phyloP scores from a whole-genome alignment of 2,113 vertebrate genomes.

The Cariama cristata region DNA sequence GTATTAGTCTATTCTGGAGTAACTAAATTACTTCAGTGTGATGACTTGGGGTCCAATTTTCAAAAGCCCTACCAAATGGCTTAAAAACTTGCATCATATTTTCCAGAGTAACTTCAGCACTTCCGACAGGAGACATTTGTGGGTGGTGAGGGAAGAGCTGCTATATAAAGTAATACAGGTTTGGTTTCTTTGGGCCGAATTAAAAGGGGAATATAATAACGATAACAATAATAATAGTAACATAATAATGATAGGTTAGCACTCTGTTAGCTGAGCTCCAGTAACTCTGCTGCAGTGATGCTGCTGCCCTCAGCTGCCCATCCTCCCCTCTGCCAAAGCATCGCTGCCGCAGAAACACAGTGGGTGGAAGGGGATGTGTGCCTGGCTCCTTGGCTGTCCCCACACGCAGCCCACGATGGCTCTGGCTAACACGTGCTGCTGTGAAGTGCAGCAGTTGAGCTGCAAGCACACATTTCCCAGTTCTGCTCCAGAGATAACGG shows the following conservation, averaged over 20 bases:
- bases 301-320: conserved; percentile 38
- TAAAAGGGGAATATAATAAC: neutral
- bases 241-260: neutral
- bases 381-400: neutral
- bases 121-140: neutral
- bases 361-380: accelerated
- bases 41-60: neutral
- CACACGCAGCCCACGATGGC: accelerated
- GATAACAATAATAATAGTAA: neutral
- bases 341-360: neutral
- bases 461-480: neutral
- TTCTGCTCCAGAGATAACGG: neutral
- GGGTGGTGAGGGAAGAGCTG: neutral
- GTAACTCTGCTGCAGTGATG: neutral
- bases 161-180: neutral
- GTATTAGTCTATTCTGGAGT: neutral
- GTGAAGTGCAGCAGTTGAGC: neutral
- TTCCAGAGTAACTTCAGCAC: neutral
- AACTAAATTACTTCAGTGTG: neutral
- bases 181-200: neutral
- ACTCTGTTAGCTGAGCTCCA: neutral
- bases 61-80: neutral
- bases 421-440: neutral
- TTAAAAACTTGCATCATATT: neutral
- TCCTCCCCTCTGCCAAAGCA: neutral